A percentile compares a stretch with the other conserved stretches of the same genome.
These are phyloP conservation scores for Cephalopterus ornatus DNA, from an alignment of 2,113 vertebrate species.

Conservation along the genomic window DNA sequence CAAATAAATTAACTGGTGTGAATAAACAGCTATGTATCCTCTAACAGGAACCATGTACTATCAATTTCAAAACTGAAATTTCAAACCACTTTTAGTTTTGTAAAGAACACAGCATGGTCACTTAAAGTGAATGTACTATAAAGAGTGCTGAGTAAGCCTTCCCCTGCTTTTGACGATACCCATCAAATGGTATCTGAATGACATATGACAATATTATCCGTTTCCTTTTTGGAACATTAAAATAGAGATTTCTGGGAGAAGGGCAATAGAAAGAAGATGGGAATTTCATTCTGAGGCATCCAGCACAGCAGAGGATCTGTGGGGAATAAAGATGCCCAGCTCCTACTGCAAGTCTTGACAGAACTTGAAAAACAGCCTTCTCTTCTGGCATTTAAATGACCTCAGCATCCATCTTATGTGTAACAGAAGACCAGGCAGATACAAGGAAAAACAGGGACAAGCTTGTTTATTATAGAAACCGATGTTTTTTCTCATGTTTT, in stretches of 20 bases:
- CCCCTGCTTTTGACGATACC: background rate
- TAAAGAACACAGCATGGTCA: background rate
- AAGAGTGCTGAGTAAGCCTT: background rate
- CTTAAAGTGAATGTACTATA: background rate
- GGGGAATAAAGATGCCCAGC: background rate
- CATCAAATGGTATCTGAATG: background rate
- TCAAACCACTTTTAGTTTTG: background rate
- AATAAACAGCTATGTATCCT: background rate
- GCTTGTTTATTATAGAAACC: background rate
- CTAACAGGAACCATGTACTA: background rate
- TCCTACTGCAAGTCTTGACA: background rate
- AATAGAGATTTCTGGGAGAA: background rate
- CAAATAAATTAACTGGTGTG: background rate
- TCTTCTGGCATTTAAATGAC: background rate
- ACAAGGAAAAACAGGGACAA: background rate
- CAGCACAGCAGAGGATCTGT: background rate
- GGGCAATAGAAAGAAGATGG: background rate
- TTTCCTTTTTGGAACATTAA: background rate
- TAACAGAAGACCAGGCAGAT: background rate
- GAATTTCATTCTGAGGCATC: background rate
- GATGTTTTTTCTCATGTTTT: background rate
- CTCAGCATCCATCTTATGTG: accelerated
- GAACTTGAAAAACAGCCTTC: background rate
- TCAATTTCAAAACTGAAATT: background rate
- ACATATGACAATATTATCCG: background rate